A percentile compares a stretch with the other conserved stretches of the same genome.
Evolutionary conservation across 2,888 invertebrate genomes (phyloP).

Genomic region (Tanytarsus gracilentus): DNA sequence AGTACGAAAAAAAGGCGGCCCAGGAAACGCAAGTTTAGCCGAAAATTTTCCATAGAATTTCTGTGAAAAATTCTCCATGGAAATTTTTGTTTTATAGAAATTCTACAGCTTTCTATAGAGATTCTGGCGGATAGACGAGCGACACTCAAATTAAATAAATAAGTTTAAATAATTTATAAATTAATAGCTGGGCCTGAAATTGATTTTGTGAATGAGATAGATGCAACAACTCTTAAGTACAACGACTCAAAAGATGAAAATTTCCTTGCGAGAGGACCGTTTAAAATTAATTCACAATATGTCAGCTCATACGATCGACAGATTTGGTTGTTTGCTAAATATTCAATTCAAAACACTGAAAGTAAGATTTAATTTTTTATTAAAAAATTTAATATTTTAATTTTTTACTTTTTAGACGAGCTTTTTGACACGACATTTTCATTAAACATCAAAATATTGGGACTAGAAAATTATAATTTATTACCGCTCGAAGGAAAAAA

Average conservation of each 20-base stretch:
- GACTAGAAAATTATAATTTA: constrained; percentile 66
- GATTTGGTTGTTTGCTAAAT: constrained; percentile 82
- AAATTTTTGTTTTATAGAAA: too few relatives aligned
- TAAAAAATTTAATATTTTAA: constrained; percentile 15
- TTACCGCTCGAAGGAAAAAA: too few relatives aligned
- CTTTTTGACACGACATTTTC: constrained; percentile 83
- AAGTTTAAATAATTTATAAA: background rate
- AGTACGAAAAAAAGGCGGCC: too few relatives aligned
- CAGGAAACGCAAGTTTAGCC: too few relatives aligned
- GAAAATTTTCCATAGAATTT: too few relatives aligned
- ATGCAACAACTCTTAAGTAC: constrained; percentile 44
- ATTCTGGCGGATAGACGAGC: too few relatives aligned
- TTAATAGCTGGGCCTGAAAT: constrained; percentile 61
- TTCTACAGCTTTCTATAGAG: too few relatives aligned
- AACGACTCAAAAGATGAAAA: constrained; percentile 46
- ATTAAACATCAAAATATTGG: constrained; percentile 75
- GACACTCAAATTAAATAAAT: background rate
- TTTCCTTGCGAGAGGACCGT: constrained; percentile 68
- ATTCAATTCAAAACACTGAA: constrained; percentile 73
- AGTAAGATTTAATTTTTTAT: constrained; percentile 46
- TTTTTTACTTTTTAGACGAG: constrained; percentile 56
- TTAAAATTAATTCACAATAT: constrained; percentile 72
- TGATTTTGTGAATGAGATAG: constrained; percentile 57
- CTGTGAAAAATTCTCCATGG: too few relatives aligned
- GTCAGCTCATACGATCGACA: constrained; percentile 87